Conservation (phyloP, 2,888 invertebrate species). For the Erynnis tages region DNA sequence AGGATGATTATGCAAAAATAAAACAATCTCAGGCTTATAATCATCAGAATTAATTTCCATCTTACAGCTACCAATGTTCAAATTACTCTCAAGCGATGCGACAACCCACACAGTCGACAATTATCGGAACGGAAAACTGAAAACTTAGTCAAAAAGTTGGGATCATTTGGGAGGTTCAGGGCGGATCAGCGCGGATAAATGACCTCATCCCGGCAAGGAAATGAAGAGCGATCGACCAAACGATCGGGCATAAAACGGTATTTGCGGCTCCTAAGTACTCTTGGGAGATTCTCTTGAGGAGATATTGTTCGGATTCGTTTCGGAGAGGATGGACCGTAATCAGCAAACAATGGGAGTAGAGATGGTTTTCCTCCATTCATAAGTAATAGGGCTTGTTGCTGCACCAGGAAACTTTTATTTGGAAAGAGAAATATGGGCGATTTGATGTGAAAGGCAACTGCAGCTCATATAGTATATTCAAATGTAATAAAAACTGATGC, state of each 20-base stretch:
- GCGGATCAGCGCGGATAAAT: conserved; percentile 46
- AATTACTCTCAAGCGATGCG: background rate
- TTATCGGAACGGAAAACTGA: conserved; percentile 28
- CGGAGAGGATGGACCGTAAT: conserved; percentile 28
- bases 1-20: too few relatives aligned
- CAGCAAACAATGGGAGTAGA: conserved; percentile 21
- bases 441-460: too few relatives aligned
- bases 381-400: too few relatives aligned
- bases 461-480: too few relatives aligned
- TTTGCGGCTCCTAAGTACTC: conserved; percentile 39
- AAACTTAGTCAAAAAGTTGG: conserved; percentile 27
- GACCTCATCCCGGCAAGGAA: conserved; percentile 61
- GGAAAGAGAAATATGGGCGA: too few relatives aligned
- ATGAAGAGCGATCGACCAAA: conserved; percentile 62
- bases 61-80: too few relatives aligned
- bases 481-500: too few relatives aligned
- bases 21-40: too few relatives aligned
- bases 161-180: conserved; percentile 26
- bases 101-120: conserved; percentile 9
- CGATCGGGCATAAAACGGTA: conserved; percentile 65
- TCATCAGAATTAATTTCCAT: too few relatives aligned
- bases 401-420: too few relatives aligned
- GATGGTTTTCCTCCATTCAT: conserved; percentile 10
- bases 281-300: conserved; percentile 32
- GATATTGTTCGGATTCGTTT: conserved; percentile 27